Conservation (phyloP, 2,797 vertebrate species). For the Psittacula derbiana region DNA sequence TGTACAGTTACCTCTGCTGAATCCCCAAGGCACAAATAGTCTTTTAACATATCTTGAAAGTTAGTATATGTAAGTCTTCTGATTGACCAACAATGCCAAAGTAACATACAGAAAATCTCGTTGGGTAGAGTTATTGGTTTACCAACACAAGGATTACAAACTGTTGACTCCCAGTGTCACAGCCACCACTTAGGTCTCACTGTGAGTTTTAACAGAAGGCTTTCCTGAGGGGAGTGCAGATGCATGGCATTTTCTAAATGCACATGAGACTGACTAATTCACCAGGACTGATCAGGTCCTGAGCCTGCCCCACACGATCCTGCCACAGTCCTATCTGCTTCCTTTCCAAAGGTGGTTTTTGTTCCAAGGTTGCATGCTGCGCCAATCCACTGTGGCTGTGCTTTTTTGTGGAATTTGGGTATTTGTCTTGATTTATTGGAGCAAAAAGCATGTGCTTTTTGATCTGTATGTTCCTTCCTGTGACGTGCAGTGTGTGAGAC, state of each 20-base stretch:
- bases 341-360: neutral
- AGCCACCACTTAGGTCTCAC: neutral
- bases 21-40: neutral
- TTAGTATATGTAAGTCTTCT: neutral
- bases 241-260: rapidly evolving
- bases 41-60: neutral
- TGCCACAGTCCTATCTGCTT: neutral
- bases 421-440: neutral
- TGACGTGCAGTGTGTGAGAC: neutral
- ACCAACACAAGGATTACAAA: neutral
- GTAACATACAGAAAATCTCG: neutral
- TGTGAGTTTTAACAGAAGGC: neutral
- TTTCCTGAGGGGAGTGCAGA: neutral
- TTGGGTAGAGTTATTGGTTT: neutral
- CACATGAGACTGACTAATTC: neutral
- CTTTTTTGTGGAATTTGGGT: neutral
- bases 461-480: neutral
- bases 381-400: neutral
- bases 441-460: neutral
- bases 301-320: neutral
- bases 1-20: neutral
- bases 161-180: neutral
- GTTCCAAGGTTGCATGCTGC: neutral
- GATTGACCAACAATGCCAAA: neutral
- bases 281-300: neutral